phyloP scores from a whole-genome alignment of 2,797 vertebrate species.

The Chromobotia macracanthus region DNA sequence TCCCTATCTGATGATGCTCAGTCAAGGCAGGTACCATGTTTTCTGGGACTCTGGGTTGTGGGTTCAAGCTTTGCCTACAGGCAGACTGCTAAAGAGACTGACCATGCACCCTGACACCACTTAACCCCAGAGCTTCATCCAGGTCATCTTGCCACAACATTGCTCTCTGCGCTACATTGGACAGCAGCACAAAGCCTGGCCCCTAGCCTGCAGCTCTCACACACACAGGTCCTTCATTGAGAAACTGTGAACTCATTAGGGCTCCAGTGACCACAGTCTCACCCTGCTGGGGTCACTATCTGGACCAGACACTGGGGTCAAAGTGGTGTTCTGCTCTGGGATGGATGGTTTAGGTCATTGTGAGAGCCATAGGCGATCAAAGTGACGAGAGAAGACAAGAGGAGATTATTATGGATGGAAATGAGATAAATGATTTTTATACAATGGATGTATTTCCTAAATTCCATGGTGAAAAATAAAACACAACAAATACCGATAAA shows the following conservation, averaged over 20 bases:
- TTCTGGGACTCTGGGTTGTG: slow-evolving; percentile 63
- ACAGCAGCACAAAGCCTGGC: slow-evolving; percentile 73
- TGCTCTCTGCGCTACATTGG: slow-evolving; percentile 65
- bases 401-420: slow-evolving; percentile 44
- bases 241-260: slow-evolving; percentile 71
- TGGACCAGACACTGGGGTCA: slow-evolving; percentile 56
- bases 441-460: background rate
- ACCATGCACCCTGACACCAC: slow-evolving; percentile 82
- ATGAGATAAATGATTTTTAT: slow-evolving; percentile 46
- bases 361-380: slow-evolving; percentile 39
- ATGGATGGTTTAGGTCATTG: slow-evolving; percentile 43
- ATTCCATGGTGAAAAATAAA: too few species aligned
- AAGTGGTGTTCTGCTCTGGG: slow-evolving; percentile 41
- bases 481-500: too few species aligned
- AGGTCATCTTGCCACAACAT: slow-evolving; percentile 83
- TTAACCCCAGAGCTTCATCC: slow-evolving; percentile 80
- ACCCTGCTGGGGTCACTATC: slow-evolving; percentile 55
- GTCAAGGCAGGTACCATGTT: slow-evolving; percentile 65
- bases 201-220: slow-evolving; percentile 73
- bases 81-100: slow-evolving; percentile 72
- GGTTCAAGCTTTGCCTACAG: slow-evolving; percentile 72
- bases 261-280: slow-evolving; percentile 50
- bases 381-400: slow-evolving; percentile 40
- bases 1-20: slow-evolving; percentile 25
- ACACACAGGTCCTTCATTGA: slow-evolving; percentile 63